phyloP scores from a whole-genome alignment of 2,113 vertebrate genomes.

The Podarcis cretensis region DNA sequence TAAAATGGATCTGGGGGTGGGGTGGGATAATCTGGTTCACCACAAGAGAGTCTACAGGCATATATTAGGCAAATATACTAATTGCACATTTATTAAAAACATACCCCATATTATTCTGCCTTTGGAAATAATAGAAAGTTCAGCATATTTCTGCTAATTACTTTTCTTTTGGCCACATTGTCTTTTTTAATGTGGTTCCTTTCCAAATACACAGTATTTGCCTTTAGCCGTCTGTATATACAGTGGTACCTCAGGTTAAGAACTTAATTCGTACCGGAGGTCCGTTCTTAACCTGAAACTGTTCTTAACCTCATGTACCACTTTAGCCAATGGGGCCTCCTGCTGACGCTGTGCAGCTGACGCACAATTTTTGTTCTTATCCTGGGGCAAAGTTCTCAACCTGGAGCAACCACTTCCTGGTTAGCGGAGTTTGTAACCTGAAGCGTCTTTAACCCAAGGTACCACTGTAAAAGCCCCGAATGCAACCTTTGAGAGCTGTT shows the following conservation, averaged over 20 bases:
- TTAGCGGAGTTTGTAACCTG: too few relatives aligned
- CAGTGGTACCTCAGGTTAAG: too few relatives aligned
- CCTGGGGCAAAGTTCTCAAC: too few relatives aligned
- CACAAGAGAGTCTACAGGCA: background rate
- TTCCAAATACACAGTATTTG: accelerated
- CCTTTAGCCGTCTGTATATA: background rate
- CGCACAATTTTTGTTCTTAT: too few relatives aligned
- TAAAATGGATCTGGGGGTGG: background rate
- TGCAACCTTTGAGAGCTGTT: background rate
- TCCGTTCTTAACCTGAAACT: too few relatives aligned
- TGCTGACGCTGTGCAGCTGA: accelerated
- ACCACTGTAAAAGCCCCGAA: background rate
- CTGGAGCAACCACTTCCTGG: too few relatives aligned
- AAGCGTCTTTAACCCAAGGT: too few relatives aligned
- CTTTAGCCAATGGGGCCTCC: too few relatives aligned
- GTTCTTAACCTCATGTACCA: too few relatives aligned
- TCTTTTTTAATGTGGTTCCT: background rate
- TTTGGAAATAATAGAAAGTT: conserved; percentile 8
- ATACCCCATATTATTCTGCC: background rate
- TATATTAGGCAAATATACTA: background rate
- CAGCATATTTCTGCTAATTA: background rate
- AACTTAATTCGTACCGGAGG: too few relatives aligned
- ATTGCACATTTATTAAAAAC: conserved; percentile 18
- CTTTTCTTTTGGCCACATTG: conserved; percentile 10
- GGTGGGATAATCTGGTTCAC: too few relatives aligned